Evolutionary conservation across 1,140 invertebrate genomes (phyloP), one percentile per base, ranked within the genome.

Genomic region (Cherax destructor): DNA sequence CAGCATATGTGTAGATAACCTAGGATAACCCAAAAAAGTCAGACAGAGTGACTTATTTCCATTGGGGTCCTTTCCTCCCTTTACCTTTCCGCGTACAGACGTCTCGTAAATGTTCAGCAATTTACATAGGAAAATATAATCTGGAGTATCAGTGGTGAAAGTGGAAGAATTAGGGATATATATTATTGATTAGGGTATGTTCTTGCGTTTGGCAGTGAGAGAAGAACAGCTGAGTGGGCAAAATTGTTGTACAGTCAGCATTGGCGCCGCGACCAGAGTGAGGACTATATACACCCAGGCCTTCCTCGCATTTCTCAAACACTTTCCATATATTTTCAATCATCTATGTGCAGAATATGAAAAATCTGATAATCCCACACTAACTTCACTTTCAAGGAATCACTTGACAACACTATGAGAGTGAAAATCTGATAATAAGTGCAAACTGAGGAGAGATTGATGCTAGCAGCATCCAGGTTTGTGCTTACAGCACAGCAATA

Each of bases 201-300:
- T 74, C 69, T 30, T 81, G 30, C 79, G 79, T 30, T 50, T 81
- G 79, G 79, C 79, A 81, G 49, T 13, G 50, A 5, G 16, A 47
- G 21, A 9, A 24, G 24, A 81, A 52, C 79, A 24, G 79, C 79
- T 81, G 79, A 81, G 21, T 59, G 79, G 79, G 30, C 79, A 56
- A 59, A 81, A 81, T 56, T 81, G 79, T 81, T 81, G 79, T 47
- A 56, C 56, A 13, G 47, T 81, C 79, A 81, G 79, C 79, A 81
- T 81, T 81, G 79, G 79, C 79, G 79, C 79, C 18, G 79, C 56
- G 79, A 81, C 79, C 79, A 81, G 56, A 81, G 79, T 81, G 50
- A 81, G 56, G 79, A 59, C 79, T 81, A 81, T 59, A 81, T 79
- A 52, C 50, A 81, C 79, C 41, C 50, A 81, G 56, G 56, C 24